Percentiles rank a stretch among this genome's conserved stretches.
phyloP scores from a whole-genome alignment of 2,797 vertebrate species.

The Spondyliosoma cantharus region DNA sequence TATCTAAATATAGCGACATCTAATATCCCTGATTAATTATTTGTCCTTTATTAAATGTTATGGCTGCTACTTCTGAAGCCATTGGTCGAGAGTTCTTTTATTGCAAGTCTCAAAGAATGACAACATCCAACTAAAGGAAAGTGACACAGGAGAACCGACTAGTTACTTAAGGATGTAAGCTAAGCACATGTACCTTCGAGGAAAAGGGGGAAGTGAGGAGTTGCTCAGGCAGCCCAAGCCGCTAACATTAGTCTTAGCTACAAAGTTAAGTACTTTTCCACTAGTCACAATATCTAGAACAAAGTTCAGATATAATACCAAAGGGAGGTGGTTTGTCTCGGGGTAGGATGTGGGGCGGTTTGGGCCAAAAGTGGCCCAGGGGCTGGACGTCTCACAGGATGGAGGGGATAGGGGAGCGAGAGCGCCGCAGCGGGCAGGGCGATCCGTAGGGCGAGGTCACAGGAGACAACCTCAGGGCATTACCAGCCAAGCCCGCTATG shows the following conservation, averaged over 20 bases:
- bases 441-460: conserved; percentile 94
- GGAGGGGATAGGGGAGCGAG: conserved; percentile 94
- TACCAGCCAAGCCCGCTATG: conserved; percentile 93
- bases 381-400: conserved; percentile 86
- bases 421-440: conserved; percentile 93
- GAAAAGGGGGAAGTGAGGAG: conserved; percentile 7
- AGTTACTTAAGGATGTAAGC: conserved; percentile 46
- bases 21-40: conserved; percentile 90
- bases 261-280: conserved; percentile 58
- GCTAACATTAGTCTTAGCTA: conserved; percentile 62
- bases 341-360: conserved; percentile 9
- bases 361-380: conserved; percentile 29
- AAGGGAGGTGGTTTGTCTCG: conserved; percentile 37
- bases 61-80: conserved; percentile 83
- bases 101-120: conserved; percentile 80
- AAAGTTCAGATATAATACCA: conserved; percentile 55
- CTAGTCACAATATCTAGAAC: conserved; percentile 56
- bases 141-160: conserved; percentile 43
- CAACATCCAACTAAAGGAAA: conserved; percentile 76
- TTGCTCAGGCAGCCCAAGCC: conserved; percentile 33
- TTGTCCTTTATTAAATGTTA: conserved; percentile 81
- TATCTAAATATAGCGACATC: conserved; percentile 83
- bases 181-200: conserved; percentile 53
- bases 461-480: conserved; percentile 93
- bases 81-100: conserved; percentile 83